Conservation (phyloP, 1,140 invertebrate species). For the Penaeus indicus region DNA sequence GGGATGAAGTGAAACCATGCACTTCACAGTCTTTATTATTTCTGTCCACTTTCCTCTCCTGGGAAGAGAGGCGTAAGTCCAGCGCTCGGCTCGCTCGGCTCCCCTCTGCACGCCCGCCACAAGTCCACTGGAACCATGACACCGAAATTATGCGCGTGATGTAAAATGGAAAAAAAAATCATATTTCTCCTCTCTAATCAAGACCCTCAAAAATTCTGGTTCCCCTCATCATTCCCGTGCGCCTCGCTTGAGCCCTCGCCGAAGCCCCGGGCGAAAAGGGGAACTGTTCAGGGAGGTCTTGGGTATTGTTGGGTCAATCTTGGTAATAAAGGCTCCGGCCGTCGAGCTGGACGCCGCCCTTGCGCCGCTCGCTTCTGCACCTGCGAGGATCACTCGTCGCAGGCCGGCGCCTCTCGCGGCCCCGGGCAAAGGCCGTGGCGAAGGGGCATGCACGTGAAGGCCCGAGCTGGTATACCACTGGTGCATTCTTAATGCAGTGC, state of each 20-base stretch:
- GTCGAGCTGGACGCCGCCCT: neutral
- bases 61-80: too few relatives aligned
- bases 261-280: conserved; percentile 48
- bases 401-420: too few relatives aligned
- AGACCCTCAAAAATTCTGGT: conserved; percentile 35
- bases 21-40: neutral
- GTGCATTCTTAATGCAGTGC: too few relatives aligned
- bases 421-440: too few relatives aligned
- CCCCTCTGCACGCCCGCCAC: too few relatives aligned
- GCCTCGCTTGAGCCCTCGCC: conserved; percentile 49
- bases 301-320: conserved; percentile 57
- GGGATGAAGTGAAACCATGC: neutral
- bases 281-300: conserved; percentile 51
- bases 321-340: conserved; percentile 42
- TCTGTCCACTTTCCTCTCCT: neutral
- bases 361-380: too few relatives aligned
- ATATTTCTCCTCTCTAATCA: conserved; percentile 22
- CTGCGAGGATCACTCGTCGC: too few relatives aligned
- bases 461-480: too few relatives aligned
- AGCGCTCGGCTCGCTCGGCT: too few relatives aligned
- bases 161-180: neutral
- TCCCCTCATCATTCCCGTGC: conserved; percentile 45
- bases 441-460: too few relatives aligned
- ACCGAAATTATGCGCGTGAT: neutral
- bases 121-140: neutral